A percentile compares a stretch with the other conserved stretches of the same genome.
Conservation (phyloP, 1,140 invertebrate genomes). For the Probaryconus sp. region DNA sequence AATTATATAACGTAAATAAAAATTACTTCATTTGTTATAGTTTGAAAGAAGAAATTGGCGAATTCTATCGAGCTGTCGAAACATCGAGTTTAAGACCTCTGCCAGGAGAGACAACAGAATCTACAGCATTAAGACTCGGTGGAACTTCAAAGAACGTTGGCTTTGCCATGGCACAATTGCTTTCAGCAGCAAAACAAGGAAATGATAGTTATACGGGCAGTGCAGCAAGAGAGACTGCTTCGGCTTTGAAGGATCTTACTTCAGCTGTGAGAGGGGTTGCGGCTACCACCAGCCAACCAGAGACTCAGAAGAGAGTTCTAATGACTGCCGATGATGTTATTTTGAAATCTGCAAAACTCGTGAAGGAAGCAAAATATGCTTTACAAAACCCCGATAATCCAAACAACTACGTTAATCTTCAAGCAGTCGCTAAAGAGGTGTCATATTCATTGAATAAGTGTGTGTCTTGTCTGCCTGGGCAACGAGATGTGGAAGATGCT, state of each 20-base stretch:
- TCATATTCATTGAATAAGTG: slow-evolving; percentile 81
- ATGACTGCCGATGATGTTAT: slow-evolving; percentile 89
- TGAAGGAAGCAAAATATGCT: slow-evolving; percentile 87
- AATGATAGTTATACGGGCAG: slow-evolving; percentile 91
- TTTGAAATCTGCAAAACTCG: slow-evolving; percentile 84
- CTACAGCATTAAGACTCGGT: slow-evolving; percentile 85
- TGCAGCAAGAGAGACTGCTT: slow-evolving; percentile 88
- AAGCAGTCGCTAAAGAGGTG: slow-evolving; percentile 83
- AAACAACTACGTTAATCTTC: slow-evolving; percentile 81
- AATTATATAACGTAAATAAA: too few relatives aligned
- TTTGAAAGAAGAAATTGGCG: slow-evolving; percentile 89
- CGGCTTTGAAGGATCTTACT: slow-evolving; percentile 84
- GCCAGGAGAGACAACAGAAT: slow-evolving; percentile 91
- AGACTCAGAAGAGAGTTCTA: slow-evolving; percentile 83
- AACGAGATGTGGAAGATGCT: slow-evolving; percentile 92
- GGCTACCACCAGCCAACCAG: slow-evolving; percentile 82
- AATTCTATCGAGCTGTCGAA: slow-evolving; percentile 86
- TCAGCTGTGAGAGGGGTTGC: slow-evolving; percentile 85
- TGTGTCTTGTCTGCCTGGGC: slow-evolving; percentile 91
- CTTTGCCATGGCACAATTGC: slow-evolving; percentile 86
- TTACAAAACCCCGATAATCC: slow-evolving; percentile 81
- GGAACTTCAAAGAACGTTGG: slow-evolving; percentile 82
- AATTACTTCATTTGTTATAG: too few relatives aligned
- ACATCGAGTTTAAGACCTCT: slow-evolving; percentile 86
- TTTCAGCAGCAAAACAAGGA: slow-evolving; percentile 90